Evolutionary conservation across 2,888 invertebrate genomes (phyloP).

Genomic region (Cataglyphis albicans): DNA sequence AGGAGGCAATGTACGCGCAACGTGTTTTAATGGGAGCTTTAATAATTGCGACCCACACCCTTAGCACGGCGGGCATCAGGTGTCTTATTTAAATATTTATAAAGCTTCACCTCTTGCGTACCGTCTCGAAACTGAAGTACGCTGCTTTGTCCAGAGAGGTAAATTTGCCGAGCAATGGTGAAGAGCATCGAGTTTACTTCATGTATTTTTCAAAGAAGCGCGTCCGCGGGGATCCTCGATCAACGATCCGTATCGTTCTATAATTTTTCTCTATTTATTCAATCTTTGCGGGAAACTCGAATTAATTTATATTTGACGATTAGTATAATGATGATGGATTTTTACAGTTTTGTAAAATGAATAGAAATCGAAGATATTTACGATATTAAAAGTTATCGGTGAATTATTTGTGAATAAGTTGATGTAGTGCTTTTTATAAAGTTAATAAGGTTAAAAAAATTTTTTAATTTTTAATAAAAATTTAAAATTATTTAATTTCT

Average conservation of each 20-base stretch:
- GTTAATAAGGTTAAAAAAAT: neutral
- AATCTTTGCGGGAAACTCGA: neutral
- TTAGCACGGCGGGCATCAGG: conserved; percentile 41
- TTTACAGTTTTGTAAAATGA: neutral
- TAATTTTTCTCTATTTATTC: neutral
- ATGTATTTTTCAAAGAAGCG: conserved; percentile 48
- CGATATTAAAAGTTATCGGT: neutral
- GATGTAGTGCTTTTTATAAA: neutral
- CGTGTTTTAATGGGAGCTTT: conserved; percentile 54
- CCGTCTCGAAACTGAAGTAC: conserved; percentile 37
- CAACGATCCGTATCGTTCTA: conserved; percentile 11
- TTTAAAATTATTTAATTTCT: neutral
- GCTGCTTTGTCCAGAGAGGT: conserved; percentile 28
- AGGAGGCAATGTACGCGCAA: conserved; percentile 1
- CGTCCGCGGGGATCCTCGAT: conserved; percentile 16
- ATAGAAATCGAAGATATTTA: neutral
- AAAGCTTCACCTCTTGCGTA: conserved; percentile 52
- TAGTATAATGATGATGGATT: neutral
- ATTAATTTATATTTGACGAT: conserved; percentile 2
- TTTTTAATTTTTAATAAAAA: neutral
- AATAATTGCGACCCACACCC: conserved; percentile 59
- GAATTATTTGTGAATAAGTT: neutral
- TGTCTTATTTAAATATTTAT: conserved; percentile 57
- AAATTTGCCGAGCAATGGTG: conserved; percentile 46
- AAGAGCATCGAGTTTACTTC: conserved; percentile 43